These are phyloP conservation scores for Uropsilus gracilis DNA, from an alignment of 2,113 vertebrate species.

Conservation along the genomic window DNA sequence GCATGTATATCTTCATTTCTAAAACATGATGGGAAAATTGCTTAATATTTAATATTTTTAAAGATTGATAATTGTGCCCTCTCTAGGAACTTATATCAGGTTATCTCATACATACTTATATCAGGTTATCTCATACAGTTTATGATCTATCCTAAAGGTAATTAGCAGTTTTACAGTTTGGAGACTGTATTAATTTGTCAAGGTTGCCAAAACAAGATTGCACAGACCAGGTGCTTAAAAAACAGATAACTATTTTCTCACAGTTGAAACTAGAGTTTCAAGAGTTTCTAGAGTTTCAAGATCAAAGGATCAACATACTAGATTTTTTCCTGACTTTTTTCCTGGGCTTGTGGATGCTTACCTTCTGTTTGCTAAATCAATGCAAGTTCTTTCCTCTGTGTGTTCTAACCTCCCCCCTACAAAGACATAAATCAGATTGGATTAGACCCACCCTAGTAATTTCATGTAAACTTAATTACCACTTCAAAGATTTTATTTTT, in stretches of 20 bases:
- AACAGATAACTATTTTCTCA: neutral
- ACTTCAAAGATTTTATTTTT: neutral
- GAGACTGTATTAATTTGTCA: neutral
- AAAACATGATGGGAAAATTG: neutral
- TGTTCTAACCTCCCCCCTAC: neutral
- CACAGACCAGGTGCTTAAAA: neutral
- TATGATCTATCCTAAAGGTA: neutral
- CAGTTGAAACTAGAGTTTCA: neutral
- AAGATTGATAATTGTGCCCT: neutral
- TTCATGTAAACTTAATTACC: neutral
- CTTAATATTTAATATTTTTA: neutral
- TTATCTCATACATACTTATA: neutral
- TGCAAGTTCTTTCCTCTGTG: neutral
- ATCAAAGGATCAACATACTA: neutral
- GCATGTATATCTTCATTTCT: neutral
- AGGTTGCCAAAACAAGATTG: neutral
- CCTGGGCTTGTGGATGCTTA: neutral
- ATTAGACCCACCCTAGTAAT: neutral
- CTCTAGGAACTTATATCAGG: neutral
- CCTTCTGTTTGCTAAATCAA: neutral
- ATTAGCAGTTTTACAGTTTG: neutral
- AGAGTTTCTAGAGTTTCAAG: neutral
- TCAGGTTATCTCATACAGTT: neutral
- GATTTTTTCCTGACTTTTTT: neutral
- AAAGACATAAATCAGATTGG: neutral